Evolutionary conservation across 2,113 vertebrate genomes (phyloP), one percentile per base, ranked within the genome.

Genomic region (Sarotherodon lohbergeri): DNA sequence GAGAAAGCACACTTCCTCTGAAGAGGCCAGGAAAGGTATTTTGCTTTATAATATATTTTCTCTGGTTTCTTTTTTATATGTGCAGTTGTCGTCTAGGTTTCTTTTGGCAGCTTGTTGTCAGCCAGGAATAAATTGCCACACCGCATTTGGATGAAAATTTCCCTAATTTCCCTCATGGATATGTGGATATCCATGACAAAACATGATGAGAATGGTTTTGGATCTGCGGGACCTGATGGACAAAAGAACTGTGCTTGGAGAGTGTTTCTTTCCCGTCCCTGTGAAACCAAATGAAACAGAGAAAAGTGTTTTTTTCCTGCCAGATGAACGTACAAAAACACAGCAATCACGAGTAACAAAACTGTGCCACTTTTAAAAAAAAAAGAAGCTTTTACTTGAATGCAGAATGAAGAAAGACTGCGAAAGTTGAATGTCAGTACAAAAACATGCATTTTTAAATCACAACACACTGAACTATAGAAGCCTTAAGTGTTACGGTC

Each of bases 111-210:
- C 56, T 91, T 59, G 88, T n/a, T 54, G 52, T 90, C 82, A 54
- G 29, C 13, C 17, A 57, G 50, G 83, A 88, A 41, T 55, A 56
- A 89, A 83, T 83, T 84, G 43, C 59, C 57, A 52, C 29, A 32
- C 80, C 85, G 39, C 78, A 87, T 90, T 73, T 54, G 57, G 34
- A 87, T 82, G 88, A 90, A 81, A 86, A 82, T 22, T 59, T 83
- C 22, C 66, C 55, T 81, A 52, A 84, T n/a, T 63, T 82, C 32
- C 61, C 61, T 81, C 48, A 57, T 90, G 86, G 43, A 88, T 92
- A 90, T 84, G 90, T 90, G 83, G 83, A 90, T 91, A 90, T 84
- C 43, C 81, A 89, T 92, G 84, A 84, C 71, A 90, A 81, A 91
- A 90, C 66, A 79, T 81, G 71, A 88, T 89, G 79, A 76, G 73